Evolutionary conservation across 2,888 invertebrate species (phyloP).

Genomic region (Muschampia plurimacula): DNA sequence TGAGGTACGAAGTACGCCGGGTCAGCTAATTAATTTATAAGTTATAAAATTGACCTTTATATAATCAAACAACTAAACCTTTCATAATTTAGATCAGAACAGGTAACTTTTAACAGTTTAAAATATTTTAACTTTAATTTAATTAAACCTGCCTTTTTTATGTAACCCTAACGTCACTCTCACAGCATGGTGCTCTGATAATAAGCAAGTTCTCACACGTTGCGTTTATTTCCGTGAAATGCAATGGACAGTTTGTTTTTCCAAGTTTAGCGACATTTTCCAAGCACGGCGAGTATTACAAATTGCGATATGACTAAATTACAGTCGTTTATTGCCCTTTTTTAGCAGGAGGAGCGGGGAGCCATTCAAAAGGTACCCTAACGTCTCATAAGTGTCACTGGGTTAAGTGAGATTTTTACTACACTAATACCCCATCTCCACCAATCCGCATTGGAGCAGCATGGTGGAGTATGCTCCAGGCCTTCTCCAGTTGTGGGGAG

Average conservation of each 20-base stretch:
- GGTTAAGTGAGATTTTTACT: no score
- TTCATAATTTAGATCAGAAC: neutral
- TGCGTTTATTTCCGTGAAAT: constrained; percentile 18
- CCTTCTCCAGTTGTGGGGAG: no score
- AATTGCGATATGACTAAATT: neutral
- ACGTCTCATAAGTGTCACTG: no score
- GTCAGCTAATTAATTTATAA: no score
- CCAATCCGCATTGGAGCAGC: no score
- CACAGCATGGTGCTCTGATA: constrained; percentile 24
- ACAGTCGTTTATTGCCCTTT: neutral
- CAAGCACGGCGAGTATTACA: neutral
- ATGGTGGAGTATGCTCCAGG: no score
- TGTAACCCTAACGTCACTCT: neutral
- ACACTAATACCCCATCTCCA: no score
- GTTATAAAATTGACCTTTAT: no score
- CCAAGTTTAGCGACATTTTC: constrained; percentile 18
- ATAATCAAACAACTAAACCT: no score
- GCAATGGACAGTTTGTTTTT: constrained; percentile 13
- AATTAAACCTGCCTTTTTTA: neutral
- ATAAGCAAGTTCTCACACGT: constrained; percentile 26
- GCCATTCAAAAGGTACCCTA: no score
- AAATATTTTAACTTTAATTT: neutral
- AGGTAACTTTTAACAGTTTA: neutral
- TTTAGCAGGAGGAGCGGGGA: no score
- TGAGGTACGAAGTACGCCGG: no score